Conservation (phyloP, 2,113 vertebrate species). For the Ancistrus triradiatus region DNA sequence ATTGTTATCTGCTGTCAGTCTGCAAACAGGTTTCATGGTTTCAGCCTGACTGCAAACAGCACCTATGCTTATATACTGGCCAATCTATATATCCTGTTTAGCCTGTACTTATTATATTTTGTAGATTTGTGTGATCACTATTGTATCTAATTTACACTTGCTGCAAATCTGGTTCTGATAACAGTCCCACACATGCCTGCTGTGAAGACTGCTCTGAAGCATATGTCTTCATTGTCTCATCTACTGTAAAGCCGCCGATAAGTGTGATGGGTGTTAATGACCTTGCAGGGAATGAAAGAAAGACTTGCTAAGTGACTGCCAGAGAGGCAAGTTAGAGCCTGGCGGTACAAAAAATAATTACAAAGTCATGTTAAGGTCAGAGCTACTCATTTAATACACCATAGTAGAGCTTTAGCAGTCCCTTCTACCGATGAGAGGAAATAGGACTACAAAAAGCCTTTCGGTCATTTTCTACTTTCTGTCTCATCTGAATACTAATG, state of each 20-base stretch:
- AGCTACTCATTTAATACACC: slow-evolving; percentile 35
- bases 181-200: background rate
- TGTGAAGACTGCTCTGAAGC: background rate
- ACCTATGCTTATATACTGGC: background rate
- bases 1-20: slow-evolving; percentile 47
- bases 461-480: slow-evolving; percentile 10
- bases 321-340: slow-evolving; percentile 12
- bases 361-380: slow-evolving; percentile 38
- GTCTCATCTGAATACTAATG: background rate
- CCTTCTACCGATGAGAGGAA: background rate
- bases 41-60: slow-evolving; percentile 6
- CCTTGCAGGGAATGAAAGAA: slow-evolving; percentile 11
- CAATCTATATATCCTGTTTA: background rate
- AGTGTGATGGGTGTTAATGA: slow-evolving; percentile 27
- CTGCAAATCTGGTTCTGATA: background rate
- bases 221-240: background rate
- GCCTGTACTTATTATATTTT: background rate
- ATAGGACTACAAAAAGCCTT: slow-evolving; percentile 7
- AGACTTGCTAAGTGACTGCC: slow-evolving; percentile 34
- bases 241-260: background rate
- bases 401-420: slow-evolving; percentile 2
- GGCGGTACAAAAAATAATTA: slow-evolving; percentile 44
- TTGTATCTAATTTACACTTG: no score
- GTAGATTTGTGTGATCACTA: no score
- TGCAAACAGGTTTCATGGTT: background rate